Evolutionary conservation across 2,797 vertebrate species (phyloP), one percentile per base, ranked within the genome.

Genomic region (Streptopelia turtur): DNA sequence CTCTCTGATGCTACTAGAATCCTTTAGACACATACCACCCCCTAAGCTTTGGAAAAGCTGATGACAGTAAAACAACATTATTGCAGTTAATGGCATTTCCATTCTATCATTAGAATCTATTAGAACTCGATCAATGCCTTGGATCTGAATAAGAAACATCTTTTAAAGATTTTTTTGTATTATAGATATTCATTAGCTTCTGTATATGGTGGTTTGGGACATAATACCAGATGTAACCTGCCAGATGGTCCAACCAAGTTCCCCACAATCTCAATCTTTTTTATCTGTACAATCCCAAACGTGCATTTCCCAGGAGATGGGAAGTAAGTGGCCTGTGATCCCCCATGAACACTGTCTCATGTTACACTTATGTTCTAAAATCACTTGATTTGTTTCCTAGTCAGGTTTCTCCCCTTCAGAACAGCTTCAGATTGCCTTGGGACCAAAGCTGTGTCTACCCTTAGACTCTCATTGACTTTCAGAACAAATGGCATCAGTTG

Each of bases 381-480:
- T 91, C 16, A 59, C 30, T 80, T 70, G 8, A 75, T 83, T 60
- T 80, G 33, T 49, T 83, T 83, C 14, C 45, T 89, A 35, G 37
- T 60, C 80, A 74, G 45, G 25, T n/a, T 78, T 82, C 39, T 69
- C 25, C 88, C 70, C 14, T 84, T 84, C 64, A 47, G 25, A 88
- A 68, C 33, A 79, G 37, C 39, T 80, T 80, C 41, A 64, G 30
- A 69, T 59, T 77, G 31, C n/a, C 55, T 71, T 89, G 89, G 33
- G 50, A 87, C 69, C 43, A 80, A 72, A 89, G 35, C 45, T 71
- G 31, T 33, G 49, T 25, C 72, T 79, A 80, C 45, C 7, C 11
- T 68, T 87, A 87, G 16, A 23, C 35, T 89, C 49, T 66, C 74
- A 50, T 68, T 87, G 72, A 66, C 89, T 89, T 83, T 76, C 72